Base-by-base conservation (phyloP, 2,797 vertebrate species). In the Bufotes viridis region DNA sequence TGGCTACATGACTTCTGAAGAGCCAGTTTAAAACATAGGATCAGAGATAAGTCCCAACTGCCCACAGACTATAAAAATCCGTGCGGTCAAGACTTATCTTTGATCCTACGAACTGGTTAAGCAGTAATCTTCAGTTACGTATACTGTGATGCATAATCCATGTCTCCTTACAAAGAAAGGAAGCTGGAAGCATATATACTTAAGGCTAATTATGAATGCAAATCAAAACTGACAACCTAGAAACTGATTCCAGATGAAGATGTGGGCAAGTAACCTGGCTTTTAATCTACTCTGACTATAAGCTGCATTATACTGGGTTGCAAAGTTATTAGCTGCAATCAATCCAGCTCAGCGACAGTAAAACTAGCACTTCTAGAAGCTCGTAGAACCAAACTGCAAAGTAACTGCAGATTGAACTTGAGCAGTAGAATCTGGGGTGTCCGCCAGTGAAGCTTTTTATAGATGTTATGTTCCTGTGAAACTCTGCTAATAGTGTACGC, bases 381-480 rank as follows among this genome's bases (percentile, higher is more conserved):
- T 72, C 18, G n/a, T 49, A 24, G 60, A 29, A 26, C 26, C 78
- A 60, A 80, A 29, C 24, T 61, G 14, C n/a, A 80, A 34, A 22
- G 17, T 24, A 55, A 70, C 67, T 29, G 7, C 65, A 34, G 51
- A 57, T 2, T 58, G 13, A 17, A 34, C 57, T 72, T 7, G 67
- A n/a, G 67, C 70, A n/a, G 76, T 12, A 55, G 79, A 72, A 81
- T 72, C 65, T 81, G 55, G 34, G 70, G 34, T 81, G 65, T 5
- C 57, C 81, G 58, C 51, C 81, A 88, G 49, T 53, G 20, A n/a
- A 58, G 51, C 22, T 79, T 69, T 24, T 75, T 82, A 29, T 76
- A 78, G 58, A 29, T 15, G 34, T 84, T 70, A 78, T 60, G 26
- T 14, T 24, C 70, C 49, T 82, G 17, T 7, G n/a, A 70, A 22